Conservation (phyloP, 2,888 invertebrate genomes). For the Acholoe squamosa region DNA sequence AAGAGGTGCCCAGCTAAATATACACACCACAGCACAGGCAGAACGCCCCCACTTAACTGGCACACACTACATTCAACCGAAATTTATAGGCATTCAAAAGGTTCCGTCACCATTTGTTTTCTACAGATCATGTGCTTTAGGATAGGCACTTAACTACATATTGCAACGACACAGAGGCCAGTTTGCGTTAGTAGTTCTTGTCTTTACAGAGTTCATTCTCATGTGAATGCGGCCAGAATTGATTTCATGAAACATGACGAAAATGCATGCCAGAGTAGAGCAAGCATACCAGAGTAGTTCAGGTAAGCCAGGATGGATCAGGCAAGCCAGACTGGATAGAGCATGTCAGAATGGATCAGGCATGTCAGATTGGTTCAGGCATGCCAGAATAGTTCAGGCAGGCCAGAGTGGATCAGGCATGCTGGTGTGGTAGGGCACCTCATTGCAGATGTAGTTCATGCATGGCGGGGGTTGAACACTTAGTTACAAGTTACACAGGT, state of each 20-base stretch:
- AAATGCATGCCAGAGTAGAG: background rate
- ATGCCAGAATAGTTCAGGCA: no score
- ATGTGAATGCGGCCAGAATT: background rate
- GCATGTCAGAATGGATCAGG: no score
- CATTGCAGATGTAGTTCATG: background rate
- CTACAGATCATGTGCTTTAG: background rate
- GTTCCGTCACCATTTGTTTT: no score
- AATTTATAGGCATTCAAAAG: background rate
- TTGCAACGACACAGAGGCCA: background rate
- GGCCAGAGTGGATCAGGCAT: no score
- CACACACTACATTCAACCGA: background rate
- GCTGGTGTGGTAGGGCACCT: constrained; percentile 29
- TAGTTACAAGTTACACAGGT: background rate
- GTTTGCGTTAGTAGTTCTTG: background rate
- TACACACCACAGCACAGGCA: background rate
- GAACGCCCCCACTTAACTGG: background rate
- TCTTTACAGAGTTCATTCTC: background rate
- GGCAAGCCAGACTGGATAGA: no score
- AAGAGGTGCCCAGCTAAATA: background rate
- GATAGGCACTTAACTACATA: background rate
- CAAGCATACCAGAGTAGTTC: no score
- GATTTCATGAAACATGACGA: background rate
- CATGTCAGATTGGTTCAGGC: no score
- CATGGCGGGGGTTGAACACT: background rate
- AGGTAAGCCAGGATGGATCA: no score